Conservation (phyloP, 1,140 invertebrate genomes). For the Tetragnatha versicolor region DNA sequence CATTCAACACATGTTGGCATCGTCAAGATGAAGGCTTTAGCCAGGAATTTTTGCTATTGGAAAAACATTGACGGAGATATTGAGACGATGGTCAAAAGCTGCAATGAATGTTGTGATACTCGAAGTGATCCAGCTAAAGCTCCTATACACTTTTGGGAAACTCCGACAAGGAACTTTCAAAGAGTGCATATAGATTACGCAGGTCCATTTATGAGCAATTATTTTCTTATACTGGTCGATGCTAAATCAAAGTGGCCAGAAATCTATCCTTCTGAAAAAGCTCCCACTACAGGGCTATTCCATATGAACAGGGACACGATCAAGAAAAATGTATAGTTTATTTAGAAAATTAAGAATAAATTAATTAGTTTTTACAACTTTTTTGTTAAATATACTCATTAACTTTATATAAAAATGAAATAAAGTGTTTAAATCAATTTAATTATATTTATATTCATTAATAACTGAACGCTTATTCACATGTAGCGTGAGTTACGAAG, state of each 20-base stretch:
- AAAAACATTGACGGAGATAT: conserved; percentile 31
- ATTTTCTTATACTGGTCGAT: not conserved
- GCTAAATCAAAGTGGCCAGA: not conserved
- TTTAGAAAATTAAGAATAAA: too few species aligned
- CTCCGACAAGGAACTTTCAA: not conserved
- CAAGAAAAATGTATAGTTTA: too few species aligned
- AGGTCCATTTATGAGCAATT: not conserved
- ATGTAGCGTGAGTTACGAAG: too few species aligned
- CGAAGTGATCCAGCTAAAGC: not conserved
- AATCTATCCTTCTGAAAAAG: not conserved
- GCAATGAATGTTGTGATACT: not conserved
- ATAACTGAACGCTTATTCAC: too few species aligned
- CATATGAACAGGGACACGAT: too few species aligned
- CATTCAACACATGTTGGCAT: conserved; percentile 1
- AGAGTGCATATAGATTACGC: conserved; percentile 17
- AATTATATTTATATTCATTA: too few species aligned
- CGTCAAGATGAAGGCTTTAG: conserved; percentile 10
- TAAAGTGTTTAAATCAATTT: too few species aligned
- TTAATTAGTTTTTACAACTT: too few species aligned
- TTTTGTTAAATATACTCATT: too few species aligned
- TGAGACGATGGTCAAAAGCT: not conserved
- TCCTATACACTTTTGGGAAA: not conserved
- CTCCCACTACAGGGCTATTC: not conserved
- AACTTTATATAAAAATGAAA: too few species aligned
- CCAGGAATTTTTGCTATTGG: conserved; percentile 8